A percentile compares a stretch with the other conserved stretches of the same genome.
phyloP scores from a whole-genome alignment of 2,113 vertebrate species.

The Heptranchias perlo region DNA sequence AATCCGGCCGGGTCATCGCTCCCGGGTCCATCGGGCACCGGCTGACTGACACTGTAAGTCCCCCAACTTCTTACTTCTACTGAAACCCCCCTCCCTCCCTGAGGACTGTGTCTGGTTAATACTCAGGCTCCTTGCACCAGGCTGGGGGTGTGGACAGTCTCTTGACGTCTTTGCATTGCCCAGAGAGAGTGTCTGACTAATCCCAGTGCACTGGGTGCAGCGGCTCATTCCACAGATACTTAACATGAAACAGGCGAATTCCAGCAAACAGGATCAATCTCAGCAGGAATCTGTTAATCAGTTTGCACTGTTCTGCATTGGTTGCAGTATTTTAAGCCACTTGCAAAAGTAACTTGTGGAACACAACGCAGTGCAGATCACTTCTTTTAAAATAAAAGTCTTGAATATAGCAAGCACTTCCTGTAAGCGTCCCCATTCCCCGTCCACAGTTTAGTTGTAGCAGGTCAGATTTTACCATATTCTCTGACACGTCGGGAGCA shows the following conservation, averaged over 20 bases:
- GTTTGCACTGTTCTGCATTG: not conserved
- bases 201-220: not conserved
- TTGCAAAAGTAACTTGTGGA: no score
- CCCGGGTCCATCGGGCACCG: not conserved
- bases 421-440: not conserved
- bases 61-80: no score
- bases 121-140: no score
- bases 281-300: not conserved
- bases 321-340: not conserved
- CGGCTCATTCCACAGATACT: not conserved
- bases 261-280: not conserved
- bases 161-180: not conserved
- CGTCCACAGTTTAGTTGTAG: not conserved
- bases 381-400: not conserved
- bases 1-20: conserved; percentile 39
- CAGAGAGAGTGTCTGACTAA: not conserved
- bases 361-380: not conserved
- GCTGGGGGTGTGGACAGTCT: not conserved
- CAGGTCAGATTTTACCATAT: not conserved
- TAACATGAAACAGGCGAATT: not conserved
- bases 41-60: no score
- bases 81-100: no score
- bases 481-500: no score
- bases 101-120: no score
- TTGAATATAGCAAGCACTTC: not conserved